Base-by-base conservation (phyloP, 1,140 invertebrate genomes). In the Phymastichus coffea region DNA sequence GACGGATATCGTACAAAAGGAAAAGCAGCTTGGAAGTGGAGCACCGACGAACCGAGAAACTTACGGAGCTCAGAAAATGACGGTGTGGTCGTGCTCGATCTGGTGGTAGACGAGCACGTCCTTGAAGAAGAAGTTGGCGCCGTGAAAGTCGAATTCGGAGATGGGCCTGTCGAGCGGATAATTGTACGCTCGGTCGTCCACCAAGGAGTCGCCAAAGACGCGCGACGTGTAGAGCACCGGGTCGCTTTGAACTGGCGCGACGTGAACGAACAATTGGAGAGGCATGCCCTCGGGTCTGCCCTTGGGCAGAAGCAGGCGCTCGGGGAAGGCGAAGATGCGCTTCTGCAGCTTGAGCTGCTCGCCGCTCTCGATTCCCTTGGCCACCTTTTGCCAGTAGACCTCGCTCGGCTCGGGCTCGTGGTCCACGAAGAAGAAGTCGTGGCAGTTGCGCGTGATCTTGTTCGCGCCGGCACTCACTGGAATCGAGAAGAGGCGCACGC, bases 151-250 rank as follows among this genome's bases (percentile, higher is more conserved):
- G 60, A 76, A 70, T 41, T 80, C 80, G 51, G 80, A 69, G 51
- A 85, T 79, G 19, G 82, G 82, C 52, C 87, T 81, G 69, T 89
- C 87, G 65, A 89, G 85, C 20, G 87, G 87, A 78, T 83, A 89
- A 12, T 85, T 86, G 66, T 87, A 82, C 37, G 85, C 79, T 46
- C 81, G 72, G 48, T 74, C 68, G 66, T 70, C 64, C 17, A 72
- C 40, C 4, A 53, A 12, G 22, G 68, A 66, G 9, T 63, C 10
- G 64, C 74, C 40, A 55, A 63, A 59, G 65, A 74, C 61, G 57
- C 71, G 67, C 63, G 77, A 80, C 56, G 55, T 64, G 62, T 53
- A 76, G 62, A 35, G 33, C n/a, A 55, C 15, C 12, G 67, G 56
- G 3, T 65, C 66, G 63, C 70, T 60, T 59, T 74, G 46, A 0